A percentile compares a stretch with the other conserved stretches of the same genome.
phyloP scores from a whole-genome alignment of 2,113 vertebrate genomes.

The Chionis minor region DNA sequence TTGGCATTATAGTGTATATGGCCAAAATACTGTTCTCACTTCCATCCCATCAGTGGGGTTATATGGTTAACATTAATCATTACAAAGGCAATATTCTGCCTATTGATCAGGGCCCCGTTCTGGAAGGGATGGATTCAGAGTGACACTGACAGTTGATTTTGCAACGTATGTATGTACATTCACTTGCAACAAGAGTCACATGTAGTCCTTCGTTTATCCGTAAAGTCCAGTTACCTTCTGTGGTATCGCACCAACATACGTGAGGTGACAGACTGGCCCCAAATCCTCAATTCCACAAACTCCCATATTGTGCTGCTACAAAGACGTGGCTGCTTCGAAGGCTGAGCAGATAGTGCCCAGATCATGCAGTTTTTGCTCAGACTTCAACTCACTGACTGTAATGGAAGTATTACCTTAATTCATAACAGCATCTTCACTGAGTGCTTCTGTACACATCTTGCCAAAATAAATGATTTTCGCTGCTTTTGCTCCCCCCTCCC shows the following conservation, averaged over 20 bases:
- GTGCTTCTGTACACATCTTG: neutral
- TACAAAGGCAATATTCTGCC: neutral
- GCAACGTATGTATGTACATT: neutral
- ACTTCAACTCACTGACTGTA: neutral
- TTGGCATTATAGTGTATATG: neutral
- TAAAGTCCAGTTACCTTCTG: neutral
- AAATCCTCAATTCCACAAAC: neutral
- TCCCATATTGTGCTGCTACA: neutral
- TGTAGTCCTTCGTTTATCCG: neutral
- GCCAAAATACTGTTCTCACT: neutral
- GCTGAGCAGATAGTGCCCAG: neutral
- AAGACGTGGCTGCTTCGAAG: neutral
- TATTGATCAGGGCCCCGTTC: neutral
- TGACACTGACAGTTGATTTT: neutral
- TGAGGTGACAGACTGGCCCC: neutral
- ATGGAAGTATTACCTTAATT: neutral
- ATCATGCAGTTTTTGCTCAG: neutral
- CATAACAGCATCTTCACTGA: neutral
- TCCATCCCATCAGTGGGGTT: neutral
- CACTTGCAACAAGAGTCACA: neutral
- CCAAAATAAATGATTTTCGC: neutral
- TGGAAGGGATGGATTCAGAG: neutral
- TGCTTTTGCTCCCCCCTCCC: too few relatives aligned
- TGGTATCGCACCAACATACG: neutral
- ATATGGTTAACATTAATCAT: neutral